Evolutionary conservation across 2,888 invertebrate genomes (phyloP).

Genomic region (Actias luna): DNA sequence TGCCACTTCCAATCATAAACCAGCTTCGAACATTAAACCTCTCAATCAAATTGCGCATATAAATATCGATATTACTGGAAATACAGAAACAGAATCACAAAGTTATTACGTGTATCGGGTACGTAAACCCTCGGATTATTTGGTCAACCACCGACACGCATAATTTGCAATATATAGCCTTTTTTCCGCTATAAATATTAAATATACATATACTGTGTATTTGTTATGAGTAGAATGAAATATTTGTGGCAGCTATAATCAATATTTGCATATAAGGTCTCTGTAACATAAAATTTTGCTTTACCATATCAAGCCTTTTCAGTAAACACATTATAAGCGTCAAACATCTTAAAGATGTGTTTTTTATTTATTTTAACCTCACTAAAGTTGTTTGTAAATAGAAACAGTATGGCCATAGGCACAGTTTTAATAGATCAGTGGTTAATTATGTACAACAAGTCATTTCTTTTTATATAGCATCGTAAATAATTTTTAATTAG

Average conservation of each 20-base stretch:
- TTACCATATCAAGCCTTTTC: no score
- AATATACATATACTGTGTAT: neutral
- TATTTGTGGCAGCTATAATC: neutral
- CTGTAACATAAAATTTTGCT: no score
- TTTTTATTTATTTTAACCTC: no score
- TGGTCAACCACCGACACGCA: constrained; percentile 26
- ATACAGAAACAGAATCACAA: constrained; percentile 35
- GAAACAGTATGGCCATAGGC: no score
- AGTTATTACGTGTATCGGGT: constrained; percentile 35
- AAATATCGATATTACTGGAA: constrained; percentile 32
- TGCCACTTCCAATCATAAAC: neutral
- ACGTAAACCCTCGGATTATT: constrained; percentile 32
- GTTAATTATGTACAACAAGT: no score
- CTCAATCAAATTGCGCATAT: constrained; percentile 30
- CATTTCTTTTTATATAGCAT: no score
- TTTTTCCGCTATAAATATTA: constrained; percentile 20
- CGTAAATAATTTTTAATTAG: no score
- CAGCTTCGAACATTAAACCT: constrained; percentile 9
- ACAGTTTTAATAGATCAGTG: no score
- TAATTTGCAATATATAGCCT: constrained; percentile 25
- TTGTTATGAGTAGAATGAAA: neutral
- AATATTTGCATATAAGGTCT: no score
- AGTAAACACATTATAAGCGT: no score
- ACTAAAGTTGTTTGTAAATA: no score
- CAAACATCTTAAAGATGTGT: no score